These are phyloP conservation scores for Oryzias dopingdopingensis DNA, from an alignment of 2,797 vertebrate genomes.

Conservation along the genomic window DNA sequence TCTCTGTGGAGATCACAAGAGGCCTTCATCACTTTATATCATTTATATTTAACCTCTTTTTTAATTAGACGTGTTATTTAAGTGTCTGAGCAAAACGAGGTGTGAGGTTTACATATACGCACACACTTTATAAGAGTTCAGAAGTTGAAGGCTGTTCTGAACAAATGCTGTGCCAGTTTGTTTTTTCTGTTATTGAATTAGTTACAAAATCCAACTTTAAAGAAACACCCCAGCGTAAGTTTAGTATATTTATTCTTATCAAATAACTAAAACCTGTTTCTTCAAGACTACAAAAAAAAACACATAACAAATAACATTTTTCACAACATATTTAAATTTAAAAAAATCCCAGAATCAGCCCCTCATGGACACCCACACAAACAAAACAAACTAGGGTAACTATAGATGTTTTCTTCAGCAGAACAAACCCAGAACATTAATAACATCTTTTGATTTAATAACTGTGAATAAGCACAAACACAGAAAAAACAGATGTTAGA, in stretches of 20 bases:
- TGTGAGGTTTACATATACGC: too few relatives aligned
- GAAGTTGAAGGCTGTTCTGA: not conserved
- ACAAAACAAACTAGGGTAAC: slow-evolving; percentile 20
- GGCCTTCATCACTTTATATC: not conserved
- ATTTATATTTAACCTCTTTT: not conserved
- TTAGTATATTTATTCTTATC: too few relatives aligned
- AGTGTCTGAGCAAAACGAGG: not conserved
- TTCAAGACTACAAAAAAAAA: too few relatives aligned
- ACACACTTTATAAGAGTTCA: not conserved
- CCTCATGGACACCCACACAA: slow-evolving; percentile 42
- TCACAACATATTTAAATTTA: slow-evolving; percentile 4
- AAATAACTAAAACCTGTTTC: too few relatives aligned
- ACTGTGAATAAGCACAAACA: not conserved
- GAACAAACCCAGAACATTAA: slow-evolving; percentile 27
- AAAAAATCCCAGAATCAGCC: slow-evolving; percentile 8
- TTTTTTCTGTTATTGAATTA: too few relatives aligned
- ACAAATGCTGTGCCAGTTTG: not conserved
- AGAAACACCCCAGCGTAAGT: not conserved
- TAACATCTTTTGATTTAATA: slow-evolving; percentile 28
- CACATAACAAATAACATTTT: slow-evolving; percentile 1
- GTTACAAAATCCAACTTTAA: not conserved
- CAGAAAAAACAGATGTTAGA: slow-evolving; percentile 13
- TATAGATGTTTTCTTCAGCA: slow-evolving; percentile 25
- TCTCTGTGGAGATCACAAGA: slow-evolving; percentile 76
- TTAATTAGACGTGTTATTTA: not conserved